These are phyloP conservation scores for Trididemnum nubilum DNA, from an alignment of 23 tunicate species.

Conservation along the genomic window DNA sequence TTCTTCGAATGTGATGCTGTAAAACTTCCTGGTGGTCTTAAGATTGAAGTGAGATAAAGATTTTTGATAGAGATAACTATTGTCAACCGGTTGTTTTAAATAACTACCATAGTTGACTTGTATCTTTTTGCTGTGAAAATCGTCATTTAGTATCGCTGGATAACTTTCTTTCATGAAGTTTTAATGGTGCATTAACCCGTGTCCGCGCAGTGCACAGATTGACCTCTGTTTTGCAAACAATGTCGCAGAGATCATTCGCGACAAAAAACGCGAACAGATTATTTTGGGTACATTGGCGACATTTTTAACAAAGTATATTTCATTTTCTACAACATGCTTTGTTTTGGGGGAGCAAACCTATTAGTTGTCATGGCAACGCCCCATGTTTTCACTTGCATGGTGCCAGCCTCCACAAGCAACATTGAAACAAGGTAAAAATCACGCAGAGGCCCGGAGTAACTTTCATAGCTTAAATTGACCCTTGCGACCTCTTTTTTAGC, in stretches of 20 bases:
- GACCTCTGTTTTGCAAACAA: neutral
- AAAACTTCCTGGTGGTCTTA: no score
- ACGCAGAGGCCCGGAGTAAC: conserved; percentile 22
- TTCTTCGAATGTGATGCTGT: no score
- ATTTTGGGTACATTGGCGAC: neutral
- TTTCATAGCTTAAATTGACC: conserved; percentile 32
- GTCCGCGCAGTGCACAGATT: conserved; percentile 39
- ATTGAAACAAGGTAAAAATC: conserved; percentile 13
- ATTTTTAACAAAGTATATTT: no score
- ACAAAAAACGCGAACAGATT: neutral
- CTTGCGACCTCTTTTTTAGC: conserved; percentile 21
- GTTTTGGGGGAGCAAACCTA: neutral
- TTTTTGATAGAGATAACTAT: no score
- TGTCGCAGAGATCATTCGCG: neutral
- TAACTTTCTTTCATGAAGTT: neutral
- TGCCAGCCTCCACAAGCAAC: neutral
- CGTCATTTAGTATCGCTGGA: no score
- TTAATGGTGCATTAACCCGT: conserved; percentile 51
- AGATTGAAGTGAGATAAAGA: no score
- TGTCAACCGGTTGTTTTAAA: no score
- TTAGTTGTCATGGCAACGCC: neutral
- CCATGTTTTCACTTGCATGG: neutral
- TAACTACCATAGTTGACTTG: no score
- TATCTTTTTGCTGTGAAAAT: no score
- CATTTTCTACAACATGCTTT: neutral